These are phyloP conservation scores for Paramisgurnus dabryanus DNA, from an alignment of 2,113 vertebrate genomes.

Conservation along the genomic window DNA sequence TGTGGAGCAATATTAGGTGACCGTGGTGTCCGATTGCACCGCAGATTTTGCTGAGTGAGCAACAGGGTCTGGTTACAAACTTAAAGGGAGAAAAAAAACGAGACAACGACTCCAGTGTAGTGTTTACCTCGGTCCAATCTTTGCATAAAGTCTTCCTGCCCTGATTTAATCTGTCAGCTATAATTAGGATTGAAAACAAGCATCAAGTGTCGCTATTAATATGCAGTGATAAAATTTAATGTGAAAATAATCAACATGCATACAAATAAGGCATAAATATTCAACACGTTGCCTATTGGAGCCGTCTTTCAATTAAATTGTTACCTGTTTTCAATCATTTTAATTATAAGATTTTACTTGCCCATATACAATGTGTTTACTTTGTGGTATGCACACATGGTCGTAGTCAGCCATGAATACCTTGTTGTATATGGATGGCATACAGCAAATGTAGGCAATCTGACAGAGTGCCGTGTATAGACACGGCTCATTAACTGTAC, in stretches of 20 bases:
- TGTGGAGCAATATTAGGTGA: constrained; percentile 34
- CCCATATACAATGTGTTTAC: neutral
- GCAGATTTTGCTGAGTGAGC: constrained; percentile 40
- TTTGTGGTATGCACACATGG: neutral
- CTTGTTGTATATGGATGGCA: constrained; percentile 9
- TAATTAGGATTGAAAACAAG: neutral
- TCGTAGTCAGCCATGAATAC: neutral
- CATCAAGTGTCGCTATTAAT: neutral
- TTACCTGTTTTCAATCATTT: too few species aligned
- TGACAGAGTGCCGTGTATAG: constrained; percentile 46
- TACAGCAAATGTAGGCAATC: constrained; percentile 34
- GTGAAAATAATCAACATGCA: too few species aligned
- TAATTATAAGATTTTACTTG: neutral
- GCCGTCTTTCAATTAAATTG: too few species aligned
- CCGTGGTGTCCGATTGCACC: constrained; percentile 39
- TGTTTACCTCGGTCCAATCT: neutral
- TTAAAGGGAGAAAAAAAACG: neutral
- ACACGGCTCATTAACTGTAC: constrained; percentile 49
- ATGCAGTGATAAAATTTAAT: neutral
- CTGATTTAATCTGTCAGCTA: neutral
- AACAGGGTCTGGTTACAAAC: constrained; percentile 32
- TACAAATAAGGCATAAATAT: too few species aligned
- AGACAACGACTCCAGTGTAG: neutral
- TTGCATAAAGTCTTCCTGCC: neutral
- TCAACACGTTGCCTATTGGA: too few species aligned